Evolutionary conservation across 2,797 vertebrate species (phyloP), one percentile per base, ranked within the genome.

Genomic region (Garrulus glandarius): DNA sequence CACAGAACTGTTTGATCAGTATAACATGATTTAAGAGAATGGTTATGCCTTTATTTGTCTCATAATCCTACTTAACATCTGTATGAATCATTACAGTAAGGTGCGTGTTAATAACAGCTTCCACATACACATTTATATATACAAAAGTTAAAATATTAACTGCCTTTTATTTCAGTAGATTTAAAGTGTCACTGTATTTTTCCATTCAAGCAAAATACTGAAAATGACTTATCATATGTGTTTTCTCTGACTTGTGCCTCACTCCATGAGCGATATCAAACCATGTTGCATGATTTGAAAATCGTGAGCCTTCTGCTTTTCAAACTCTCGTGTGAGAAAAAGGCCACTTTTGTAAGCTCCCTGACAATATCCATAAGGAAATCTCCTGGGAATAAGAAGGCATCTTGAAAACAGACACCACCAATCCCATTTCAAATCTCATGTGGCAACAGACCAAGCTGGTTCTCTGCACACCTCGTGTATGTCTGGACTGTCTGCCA

Each of bases 1-100:
- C 70, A 91, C 52, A 70, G 78, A 85, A 65, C 84, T 82, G 85
- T 95, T 92, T 97, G 94, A 97, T 94, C 86, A 67, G 91, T 78
- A 77, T 81, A 76, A 68, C 16, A n/a, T 88, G 93, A 94, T 94
- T 96, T 96, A 88, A 95, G 84, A 95, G 74, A 92, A 92, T 78
- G 89, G 76, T 65, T 93, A 68, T 95, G 56, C 71, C 39, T 97
- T 94, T 84, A 95, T 96, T 96, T 82, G 86, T 70, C 70, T 85
- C 70, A 86, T 97, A 97, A 97, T 97, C 95, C 88, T 91, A 41
- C 75, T 94, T 97, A 96, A 95, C 89, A 64, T 97, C 84, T 78
- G 36, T 59, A 67, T 96, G 96, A 98, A 95, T 97, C 95, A 96
- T 76, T 96, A 84, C 16, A 72, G 84, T 52, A 93, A 96, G 94